phyloP scores from a whole-genome alignment of 2,113 vertebrate species.

The Scomber scombrus region DNA sequence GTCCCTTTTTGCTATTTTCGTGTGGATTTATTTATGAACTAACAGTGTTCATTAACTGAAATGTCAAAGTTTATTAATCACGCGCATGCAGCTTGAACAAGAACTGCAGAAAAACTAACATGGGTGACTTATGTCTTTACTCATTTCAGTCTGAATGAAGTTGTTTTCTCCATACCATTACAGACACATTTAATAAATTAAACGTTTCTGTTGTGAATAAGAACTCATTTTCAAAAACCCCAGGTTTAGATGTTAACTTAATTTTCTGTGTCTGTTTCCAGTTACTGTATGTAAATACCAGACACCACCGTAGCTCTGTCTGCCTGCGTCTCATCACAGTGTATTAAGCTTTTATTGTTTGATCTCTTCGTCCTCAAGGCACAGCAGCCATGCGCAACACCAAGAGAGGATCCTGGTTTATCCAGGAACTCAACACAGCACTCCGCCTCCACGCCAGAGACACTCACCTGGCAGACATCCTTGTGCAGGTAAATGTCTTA shows the following conservation, averaged over 20 bases:
- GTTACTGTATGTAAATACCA: background rate
- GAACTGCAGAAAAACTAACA: background rate
- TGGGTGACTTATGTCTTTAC: background rate
- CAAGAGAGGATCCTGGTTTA: slow-evolving; percentile 95
- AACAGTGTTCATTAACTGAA: slow-evolving; percentile 4
- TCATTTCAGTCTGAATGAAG: too few relatives aligned
- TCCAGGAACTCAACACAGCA: slow-evolving; percentile 91
- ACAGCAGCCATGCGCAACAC: slow-evolving; percentile 97
- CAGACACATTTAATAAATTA: too few relatives aligned
- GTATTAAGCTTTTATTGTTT: slow-evolving; percentile 31
- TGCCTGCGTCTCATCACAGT: slow-evolving; percentile 3
- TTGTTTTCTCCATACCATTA: too few relatives aligned
- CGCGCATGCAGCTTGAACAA: background rate
- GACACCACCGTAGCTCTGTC: background rate
- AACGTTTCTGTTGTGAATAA: too few relatives aligned
- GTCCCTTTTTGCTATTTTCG: slow-evolving; percentile 38
- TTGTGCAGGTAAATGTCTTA: slow-evolving; percentile 89
- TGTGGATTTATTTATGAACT: slow-evolving; percentile 10
- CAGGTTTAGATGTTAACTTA: background rate
- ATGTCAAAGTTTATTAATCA: background rate
- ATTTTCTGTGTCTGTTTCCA: background rate
- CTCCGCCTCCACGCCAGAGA: slow-evolving; percentile 89
- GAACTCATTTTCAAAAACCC: background rate
- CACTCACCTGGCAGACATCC: slow-evolving; percentile 94
- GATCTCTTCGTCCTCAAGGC: slow-evolving; percentile 79